Percentiles rank a stretch among this genome's conserved stretches.
phyloP scores from a whole-genome alignment of 2,113 vertebrate genomes.

The Ifrita kowaldi region DNA sequence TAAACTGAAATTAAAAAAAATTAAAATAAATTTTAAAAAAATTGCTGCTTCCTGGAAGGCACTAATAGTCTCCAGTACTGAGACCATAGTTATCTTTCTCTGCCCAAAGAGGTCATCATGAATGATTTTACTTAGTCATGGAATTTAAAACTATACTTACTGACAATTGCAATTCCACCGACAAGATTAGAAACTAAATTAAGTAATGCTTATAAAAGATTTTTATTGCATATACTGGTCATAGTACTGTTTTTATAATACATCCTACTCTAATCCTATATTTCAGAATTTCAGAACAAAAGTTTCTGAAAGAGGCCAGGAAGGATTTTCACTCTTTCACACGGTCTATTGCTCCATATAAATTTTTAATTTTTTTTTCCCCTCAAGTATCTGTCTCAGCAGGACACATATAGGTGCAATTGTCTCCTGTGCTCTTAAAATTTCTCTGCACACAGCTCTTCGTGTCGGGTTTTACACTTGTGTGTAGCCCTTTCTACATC shows the following conservation, averaged over 20 bases:
- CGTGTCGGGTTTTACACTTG: background rate
- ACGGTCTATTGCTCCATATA: background rate
- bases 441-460: background rate
- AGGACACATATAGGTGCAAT: background rate
- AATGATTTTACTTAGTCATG: background rate
- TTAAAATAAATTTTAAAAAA: too few relatives aligned
- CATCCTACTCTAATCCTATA: background rate
- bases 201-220: background rate
- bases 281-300: background rate
- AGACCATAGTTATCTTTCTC: background rate
- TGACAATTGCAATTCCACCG: background rate
- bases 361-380: background rate
- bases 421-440: background rate
- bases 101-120: background rate
- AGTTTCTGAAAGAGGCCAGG: background rate
- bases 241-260: background rate
- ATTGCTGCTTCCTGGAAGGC: background rate
- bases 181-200: background rate
- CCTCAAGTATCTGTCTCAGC: background rate
- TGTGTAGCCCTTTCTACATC: background rate
- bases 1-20: background rate
- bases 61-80: background rate
- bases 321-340: background rate
- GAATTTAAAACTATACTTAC: background rate
- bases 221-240: background rate